Percentiles rank a stretch among this genome's conserved stretches.
phyloP scores from a whole-genome alignment of 2,113 vertebrate genomes.

The Cryptomyrus ogoouensis region DNA sequence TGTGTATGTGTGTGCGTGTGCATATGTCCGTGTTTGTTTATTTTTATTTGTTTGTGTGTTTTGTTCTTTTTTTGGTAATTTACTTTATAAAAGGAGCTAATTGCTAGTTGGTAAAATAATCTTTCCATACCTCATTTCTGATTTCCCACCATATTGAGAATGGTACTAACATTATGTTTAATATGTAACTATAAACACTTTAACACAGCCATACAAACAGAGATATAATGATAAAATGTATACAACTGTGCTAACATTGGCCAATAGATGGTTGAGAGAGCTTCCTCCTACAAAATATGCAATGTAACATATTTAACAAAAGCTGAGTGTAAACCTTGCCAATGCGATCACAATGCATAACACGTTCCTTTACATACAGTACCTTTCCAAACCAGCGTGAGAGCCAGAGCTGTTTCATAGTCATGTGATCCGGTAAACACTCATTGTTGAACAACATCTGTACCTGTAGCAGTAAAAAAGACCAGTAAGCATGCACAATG shows the following conservation, averaged over 20 bases:
- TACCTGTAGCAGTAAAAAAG: constrained; percentile 22
- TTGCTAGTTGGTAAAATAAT: too few relatives aligned
- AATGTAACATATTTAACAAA: neutral
- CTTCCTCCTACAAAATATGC: neutral
- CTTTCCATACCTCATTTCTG: too few relatives aligned
- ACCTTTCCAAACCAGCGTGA: constrained; percentile 36
- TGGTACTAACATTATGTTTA: neutral
- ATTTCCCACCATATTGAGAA: too few relatives aligned
- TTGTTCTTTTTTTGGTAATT: too few relatives aligned
- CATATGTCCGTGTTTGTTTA: too few relatives aligned
- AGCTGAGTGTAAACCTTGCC: neutral
- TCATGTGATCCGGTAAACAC: constrained; percentile 31
- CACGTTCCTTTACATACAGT: neutral
- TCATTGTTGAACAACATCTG: constrained; percentile 33
- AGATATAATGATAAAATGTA: neutral
- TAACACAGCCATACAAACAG: neutral
- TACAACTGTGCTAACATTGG: neutral
- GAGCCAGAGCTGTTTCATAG: constrained; percentile 33
- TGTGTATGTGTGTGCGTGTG: too few relatives aligned
- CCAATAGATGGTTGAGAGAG: neutral
- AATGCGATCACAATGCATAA: neutral
- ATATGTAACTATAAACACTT: neutral
- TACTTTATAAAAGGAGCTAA: too few relatives aligned
- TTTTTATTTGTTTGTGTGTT: too few relatives aligned
- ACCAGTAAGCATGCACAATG: neutral